Conservation (phyloP, 2,797 vertebrate species). For the Phoebastria nigripes region DNA sequence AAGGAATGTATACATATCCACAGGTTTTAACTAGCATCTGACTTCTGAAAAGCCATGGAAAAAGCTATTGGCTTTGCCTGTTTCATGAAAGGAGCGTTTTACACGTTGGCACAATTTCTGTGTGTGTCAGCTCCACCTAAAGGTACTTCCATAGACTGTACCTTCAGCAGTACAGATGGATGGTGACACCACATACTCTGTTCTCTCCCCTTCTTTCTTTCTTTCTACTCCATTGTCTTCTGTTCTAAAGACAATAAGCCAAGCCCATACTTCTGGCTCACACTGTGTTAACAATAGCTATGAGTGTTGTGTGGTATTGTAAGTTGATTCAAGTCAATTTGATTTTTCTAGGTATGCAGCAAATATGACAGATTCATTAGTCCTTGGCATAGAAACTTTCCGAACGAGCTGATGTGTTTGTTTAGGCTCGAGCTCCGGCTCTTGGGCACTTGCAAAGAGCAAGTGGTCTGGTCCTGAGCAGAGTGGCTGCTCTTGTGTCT, state of each 20-base stretch:
- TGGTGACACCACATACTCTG: background rate
- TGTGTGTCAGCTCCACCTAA: constrained; percentile 23
- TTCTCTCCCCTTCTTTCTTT: background rate
- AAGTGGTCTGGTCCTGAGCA: background rate
- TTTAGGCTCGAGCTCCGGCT: background rate
- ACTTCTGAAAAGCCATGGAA: constrained; percentile 62
- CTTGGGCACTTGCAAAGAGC: background rate
- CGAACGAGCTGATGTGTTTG: background rate
- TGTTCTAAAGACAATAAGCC: background rate
- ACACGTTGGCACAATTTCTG: background rate
- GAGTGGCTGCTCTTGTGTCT: background rate
- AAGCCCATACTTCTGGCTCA: background rate
- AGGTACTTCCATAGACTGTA: background rate
- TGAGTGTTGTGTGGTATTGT: background rate
- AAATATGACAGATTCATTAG: background rate
- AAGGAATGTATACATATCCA: constrained; percentile 75
- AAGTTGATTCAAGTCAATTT: background rate
- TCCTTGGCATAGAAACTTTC: background rate
- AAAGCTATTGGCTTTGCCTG: constrained; percentile 63
- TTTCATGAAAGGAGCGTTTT: constrained; percentile 41
- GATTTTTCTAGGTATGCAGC: background rate
- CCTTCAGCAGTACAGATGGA: background rate
- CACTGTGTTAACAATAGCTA: background rate
- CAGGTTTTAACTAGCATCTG: constrained; percentile 78
- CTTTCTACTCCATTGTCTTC: background rate